Evolutionary conservation across 2,113 vertebrate genomes (phyloP), one percentile per base, ranked within the genome.

Genomic region (Tachuris rubrigastra): DNA sequence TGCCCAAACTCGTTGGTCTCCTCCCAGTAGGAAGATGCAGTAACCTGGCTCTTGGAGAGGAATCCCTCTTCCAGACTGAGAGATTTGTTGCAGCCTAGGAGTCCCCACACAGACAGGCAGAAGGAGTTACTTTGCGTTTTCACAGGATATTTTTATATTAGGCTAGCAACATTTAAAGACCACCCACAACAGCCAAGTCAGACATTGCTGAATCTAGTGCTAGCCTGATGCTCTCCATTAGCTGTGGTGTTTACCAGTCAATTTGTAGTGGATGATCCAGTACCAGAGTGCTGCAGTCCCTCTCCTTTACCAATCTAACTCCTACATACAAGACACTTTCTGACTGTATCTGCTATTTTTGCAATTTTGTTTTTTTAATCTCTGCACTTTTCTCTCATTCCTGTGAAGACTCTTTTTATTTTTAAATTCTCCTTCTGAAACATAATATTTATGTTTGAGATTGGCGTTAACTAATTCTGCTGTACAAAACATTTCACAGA

Each of bases 81-180:
- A 60, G 98, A 98, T 93, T 95, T 96, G 69, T 97, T 98, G 81
- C 98, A 98, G 85, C 97, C 98, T 99, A 87, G 83, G 67, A 95
- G 90, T 94, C 95, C 90, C 91, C 71, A 76, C 60, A 91, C 9
- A 89, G 69, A 88, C 59, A 85, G 74, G 49, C 75, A 95, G 83
- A 58, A 79, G 91, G 85, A 85, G 81, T 95, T 94, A 94, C 87
- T 90, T 94, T 87, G 87, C 4, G 5, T 89, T 96, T 95, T 92
- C 91, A 89, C 80, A 84, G 85, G 73, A 52, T 91, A 95, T 95
- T 94, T 96, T 96, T 93, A 80, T 56, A 93, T 96, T 93, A 95
- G 92, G 89, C 93, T 94, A 95, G 85, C 91, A 96, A 91, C 90
- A 84, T 88, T 90, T 44, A 88, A 93, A 94, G 90, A 90, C 89